Base-by-base conservation (phyloP, 1,140 invertebrate species). In the Brevipalpus yothersi region DNA sequence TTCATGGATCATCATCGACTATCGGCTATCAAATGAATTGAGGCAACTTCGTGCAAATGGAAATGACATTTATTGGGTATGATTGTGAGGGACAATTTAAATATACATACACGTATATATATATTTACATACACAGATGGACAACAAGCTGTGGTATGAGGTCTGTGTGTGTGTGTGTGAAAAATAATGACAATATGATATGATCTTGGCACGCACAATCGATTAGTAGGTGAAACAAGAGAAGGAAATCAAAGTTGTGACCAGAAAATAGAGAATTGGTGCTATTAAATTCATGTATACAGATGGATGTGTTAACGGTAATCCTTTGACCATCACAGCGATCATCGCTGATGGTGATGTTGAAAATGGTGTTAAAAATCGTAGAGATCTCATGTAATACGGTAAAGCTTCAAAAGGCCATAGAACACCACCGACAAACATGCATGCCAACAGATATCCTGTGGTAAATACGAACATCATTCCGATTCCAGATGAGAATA, bases 351-450 rank as follows among this genome's bases (percentile, higher is more conserved):
- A 86, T 23, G 87, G 90, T 7, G 88, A 86, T 67, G 90, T 77
- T 0, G 90, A 94, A 47, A 93, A 73, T 0, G 91, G 91, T 47
- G 93, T 75, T 64, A 82, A 80, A 53, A 83, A 79, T 4, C 86
- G 83, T 41, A 93, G 78, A 67, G 84, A 84, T 63, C 81, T 77
- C 4, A 94, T 72, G 53, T 83, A 75, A 53, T 77, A 77, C 3
- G 89, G 89, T 83, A 94, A 92, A 49, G 88, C 80, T 76, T 91
- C 84, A 15, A 86, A 61, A 0, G 87, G 87, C 87, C 87, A 92
- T n/a, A 91, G 74, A 13, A 84, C 77, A 64, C 86, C 85, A 84
- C 69, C 41, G 4, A 91, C 41, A 31, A 57, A 41, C 13, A 57
- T 17, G 8, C 15, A 17, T 19, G n/a, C 39, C 41, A 57, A 13